A percentile compares a stretch with the other conserved stretches of the same genome.
Evolutionary conservation across 1,140 invertebrate genomes (phyloP).

Genomic region (Ceratitis capitata): DNA sequence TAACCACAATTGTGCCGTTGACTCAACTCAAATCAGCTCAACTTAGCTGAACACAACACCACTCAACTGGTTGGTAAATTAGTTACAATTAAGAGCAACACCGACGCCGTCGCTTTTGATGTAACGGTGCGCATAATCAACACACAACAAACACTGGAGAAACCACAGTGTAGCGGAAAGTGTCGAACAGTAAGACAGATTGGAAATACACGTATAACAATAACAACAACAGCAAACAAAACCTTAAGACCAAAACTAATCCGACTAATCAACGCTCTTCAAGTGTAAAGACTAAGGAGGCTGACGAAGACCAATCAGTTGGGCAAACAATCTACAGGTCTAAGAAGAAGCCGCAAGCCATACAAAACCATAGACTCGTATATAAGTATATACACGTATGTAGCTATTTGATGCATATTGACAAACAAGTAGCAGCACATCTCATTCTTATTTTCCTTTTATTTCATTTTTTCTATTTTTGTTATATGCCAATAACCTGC

Average conservation of each 20-base stretch:
- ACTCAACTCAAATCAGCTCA: too few relatives aligned
- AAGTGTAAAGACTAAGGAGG: not conserved
- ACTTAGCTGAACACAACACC: too few relatives aligned
- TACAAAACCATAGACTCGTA: not conserved
- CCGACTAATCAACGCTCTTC: not conserved
- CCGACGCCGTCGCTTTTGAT: not conserved
- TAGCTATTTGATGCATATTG: not conserved
- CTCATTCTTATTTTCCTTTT: too few relatives aligned
- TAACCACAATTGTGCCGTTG: not conserved
- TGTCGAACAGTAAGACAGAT: not conserved
- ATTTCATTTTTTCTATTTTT: too few relatives aligned
- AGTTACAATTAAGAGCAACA: constrained; percentile 17
- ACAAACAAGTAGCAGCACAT: not conserved
- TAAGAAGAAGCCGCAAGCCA: not conserved
- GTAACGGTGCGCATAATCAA: not conserved
- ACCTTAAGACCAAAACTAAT: constrained; percentile 11
- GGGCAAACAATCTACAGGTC: not conserved
- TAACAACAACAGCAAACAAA: not conserved
- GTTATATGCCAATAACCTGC: not conserved
- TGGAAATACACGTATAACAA: not conserved
- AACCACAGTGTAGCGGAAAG: not conserved
- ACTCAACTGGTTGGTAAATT: constrained; percentile 18
- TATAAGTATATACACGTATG: not conserved
- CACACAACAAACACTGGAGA: not conserved
- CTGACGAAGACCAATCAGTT: not conserved